These are phyloP conservation scores for Alcis repandata DNA, from an alignment of 2,888 invertebrate species.

Conservation along the genomic window DNA sequence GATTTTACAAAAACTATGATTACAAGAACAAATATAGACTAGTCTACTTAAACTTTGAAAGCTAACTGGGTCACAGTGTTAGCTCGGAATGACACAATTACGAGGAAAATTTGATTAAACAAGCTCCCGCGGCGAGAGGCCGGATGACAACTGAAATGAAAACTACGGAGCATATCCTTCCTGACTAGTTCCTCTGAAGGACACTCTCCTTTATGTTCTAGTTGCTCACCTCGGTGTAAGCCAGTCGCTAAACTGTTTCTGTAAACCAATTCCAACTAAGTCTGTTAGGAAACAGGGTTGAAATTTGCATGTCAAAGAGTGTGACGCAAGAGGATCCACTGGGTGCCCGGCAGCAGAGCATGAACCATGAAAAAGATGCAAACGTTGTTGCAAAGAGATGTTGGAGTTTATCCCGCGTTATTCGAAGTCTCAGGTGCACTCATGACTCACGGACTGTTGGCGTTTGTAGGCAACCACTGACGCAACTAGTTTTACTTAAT, in stretches of 20 bases:
- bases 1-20: slow-evolving; percentile 16
- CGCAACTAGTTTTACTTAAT: slow-evolving; percentile 32
- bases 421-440: slow-evolving; percentile 39
- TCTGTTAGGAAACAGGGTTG: slow-evolving; percentile 51
- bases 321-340: slow-evolving; percentile 69
- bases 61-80: slow-evolving; percentile 35
- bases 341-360: slow-evolving; percentile 75
- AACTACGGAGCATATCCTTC: slow-evolving; percentile 74
- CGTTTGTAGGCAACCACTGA: slow-evolving; percentile 37
- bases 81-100: slow-evolving; percentile 45
- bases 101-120: slow-evolving; percentile 58
- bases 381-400: slow-evolving; percentile 54
- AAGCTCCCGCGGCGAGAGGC: slow-evolving; percentile 59
- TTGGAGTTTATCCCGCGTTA: background rate
- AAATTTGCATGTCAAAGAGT: slow-evolving; percentile 50
- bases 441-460: slow-evolving; percentile 40
- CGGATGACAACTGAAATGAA: slow-evolving; percentile 74
- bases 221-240: slow-evolving; percentile 75
- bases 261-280: slow-evolving; percentile 28
- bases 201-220: slow-evolving; percentile 78
- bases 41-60: slow-evolving; percentile 18
- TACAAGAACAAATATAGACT: background rate
- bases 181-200: slow-evolving; percentile 73
- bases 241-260: slow-evolving; percentile 23
- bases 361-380: slow-evolving; percentile 77